phyloP scores from a whole-genome alignment of 2,888 invertebrate species.

The Gibbula magus region DNA sequence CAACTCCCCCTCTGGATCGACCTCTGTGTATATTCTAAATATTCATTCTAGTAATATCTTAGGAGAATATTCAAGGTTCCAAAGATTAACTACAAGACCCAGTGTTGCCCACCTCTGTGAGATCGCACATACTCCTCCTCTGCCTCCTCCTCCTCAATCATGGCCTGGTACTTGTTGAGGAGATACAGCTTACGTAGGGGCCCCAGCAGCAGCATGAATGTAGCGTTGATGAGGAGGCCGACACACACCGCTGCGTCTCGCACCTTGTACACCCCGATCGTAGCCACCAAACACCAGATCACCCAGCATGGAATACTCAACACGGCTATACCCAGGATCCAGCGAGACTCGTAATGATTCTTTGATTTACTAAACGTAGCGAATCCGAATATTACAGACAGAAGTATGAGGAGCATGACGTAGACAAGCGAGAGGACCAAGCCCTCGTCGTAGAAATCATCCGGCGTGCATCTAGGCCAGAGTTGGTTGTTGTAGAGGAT shows the following conservation, averaged over 20 bases:
- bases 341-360: constrained; percentile 74
- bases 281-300: constrained; percentile 73
- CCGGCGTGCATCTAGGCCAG: constrained; percentile 72
- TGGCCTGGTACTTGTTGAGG: constrained; percentile 61
- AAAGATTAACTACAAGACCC: too few species aligned
- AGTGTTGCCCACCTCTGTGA: background rate
- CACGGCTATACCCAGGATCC: constrained; percentile 74
- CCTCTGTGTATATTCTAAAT: too few species aligned
- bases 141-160: constrained; percentile 58
- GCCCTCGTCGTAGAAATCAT: constrained; percentile 72
- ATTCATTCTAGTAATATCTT: too few species aligned
- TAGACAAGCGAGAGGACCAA: constrained; percentile 75
- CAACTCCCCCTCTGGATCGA: too few species aligned
- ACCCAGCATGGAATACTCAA: constrained; percentile 73
- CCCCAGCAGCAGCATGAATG: constrained; percentile 72
- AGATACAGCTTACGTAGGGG: constrained; percentile 74
- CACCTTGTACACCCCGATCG: constrained; percentile 64
- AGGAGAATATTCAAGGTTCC: too few species aligned
- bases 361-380: constrained; percentile 72
- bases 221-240: constrained; percentile 74
- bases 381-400: constrained; percentile 73
- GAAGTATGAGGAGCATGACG: constrained; percentile 74
- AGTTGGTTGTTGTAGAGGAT: constrained; percentile 61
- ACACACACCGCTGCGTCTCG: constrained; percentile 74
- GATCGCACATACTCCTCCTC: constrained; percentile 33